A percentile compares a stretch with the other conserved stretches of the same genome.
phyloP scores from a whole-genome alignment of 2,113 vertebrate genomes.

The Drymodes brunneopygia region DNA sequence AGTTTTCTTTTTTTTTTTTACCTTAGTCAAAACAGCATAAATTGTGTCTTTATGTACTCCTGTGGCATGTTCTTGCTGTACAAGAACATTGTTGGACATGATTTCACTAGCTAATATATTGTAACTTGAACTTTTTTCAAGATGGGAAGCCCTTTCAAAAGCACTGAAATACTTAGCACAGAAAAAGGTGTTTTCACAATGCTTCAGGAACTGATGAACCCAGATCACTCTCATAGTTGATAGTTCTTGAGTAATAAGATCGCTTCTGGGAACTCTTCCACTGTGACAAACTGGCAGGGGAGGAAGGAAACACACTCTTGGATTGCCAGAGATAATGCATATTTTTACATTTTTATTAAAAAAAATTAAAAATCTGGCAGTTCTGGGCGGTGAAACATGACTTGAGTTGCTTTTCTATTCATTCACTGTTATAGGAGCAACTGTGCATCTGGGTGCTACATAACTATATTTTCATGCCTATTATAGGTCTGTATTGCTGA shows the following conservation, averaged over 20 bases:
- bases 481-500: not conserved
- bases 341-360: not conserved
- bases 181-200: not conserved
- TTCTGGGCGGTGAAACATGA: not conserved
- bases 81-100: not conserved
- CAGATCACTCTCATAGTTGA: not conserved
- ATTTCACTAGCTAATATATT: not conserved
- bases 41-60: not conserved
- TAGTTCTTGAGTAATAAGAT: not conserved
- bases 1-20: not conserved
- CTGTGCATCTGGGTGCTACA: not conserved
- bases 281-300: not conserved
- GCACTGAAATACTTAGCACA: not conserved
- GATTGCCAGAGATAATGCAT: not conserved
- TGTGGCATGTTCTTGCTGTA: not conserved
- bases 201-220: not conserved
- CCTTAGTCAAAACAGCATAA: not conserved
- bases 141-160: not conserved
- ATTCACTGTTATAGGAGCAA: not conserved
- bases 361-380: not conserved
- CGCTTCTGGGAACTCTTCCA: not conserved
- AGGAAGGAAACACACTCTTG: not conserved
- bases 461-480: not conserved
- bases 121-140: not conserved
- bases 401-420: not conserved